Conservation (phyloP, 2,888 invertebrate genomes). For the Lampropteryx suffumata region DNA sequence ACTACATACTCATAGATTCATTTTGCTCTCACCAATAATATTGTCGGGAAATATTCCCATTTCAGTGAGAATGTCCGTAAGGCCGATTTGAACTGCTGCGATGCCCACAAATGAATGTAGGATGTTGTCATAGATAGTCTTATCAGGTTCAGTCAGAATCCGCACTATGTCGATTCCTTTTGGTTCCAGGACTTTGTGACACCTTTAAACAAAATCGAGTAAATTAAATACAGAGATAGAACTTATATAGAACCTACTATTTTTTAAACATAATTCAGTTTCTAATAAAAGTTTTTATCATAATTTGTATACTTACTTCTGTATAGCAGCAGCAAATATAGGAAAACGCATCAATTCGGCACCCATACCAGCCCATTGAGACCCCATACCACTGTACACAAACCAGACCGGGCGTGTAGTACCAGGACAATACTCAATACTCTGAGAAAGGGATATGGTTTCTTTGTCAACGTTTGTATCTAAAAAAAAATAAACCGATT, state of each 20-base stretch:
- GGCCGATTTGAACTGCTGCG: slow-evolving; percentile 84
- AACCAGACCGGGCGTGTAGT: slow-evolving; percentile 76
- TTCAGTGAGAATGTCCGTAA: slow-evolving; percentile 58
- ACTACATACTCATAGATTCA: no score
- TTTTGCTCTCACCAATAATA: slow-evolving; percentile 82
- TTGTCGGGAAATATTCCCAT: slow-evolving; percentile 86
- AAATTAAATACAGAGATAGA: neutral
- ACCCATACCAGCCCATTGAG: slow-evolving; percentile 86
- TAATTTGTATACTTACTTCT: slow-evolving; percentile 46
- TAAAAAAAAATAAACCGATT: no score
- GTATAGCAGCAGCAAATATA: slow-evolving; percentile 77
- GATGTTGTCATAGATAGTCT: slow-evolving; percentile 83
- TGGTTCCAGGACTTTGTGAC: slow-evolving; percentile 80
- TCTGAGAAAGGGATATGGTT: slow-evolving; percentile 60
- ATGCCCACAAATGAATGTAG: slow-evolving; percentile 89
- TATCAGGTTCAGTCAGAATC: slow-evolving; percentile 84
- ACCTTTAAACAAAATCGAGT: slow-evolving; percentile 45
- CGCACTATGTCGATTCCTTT: slow-evolving; percentile 85
- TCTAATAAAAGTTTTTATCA: no score
- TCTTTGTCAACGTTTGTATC: slow-evolving; percentile 43
- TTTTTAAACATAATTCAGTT: no score
- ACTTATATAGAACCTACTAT: no score
- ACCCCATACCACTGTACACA: slow-evolving; percentile 86
- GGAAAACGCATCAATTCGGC: slow-evolving; percentile 82
- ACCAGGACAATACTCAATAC: slow-evolving; percentile 76